Evolutionary conservation across 2,888 invertebrate genomes (phyloP).

Genomic region (Lepidochrysops patricia): DNA sequence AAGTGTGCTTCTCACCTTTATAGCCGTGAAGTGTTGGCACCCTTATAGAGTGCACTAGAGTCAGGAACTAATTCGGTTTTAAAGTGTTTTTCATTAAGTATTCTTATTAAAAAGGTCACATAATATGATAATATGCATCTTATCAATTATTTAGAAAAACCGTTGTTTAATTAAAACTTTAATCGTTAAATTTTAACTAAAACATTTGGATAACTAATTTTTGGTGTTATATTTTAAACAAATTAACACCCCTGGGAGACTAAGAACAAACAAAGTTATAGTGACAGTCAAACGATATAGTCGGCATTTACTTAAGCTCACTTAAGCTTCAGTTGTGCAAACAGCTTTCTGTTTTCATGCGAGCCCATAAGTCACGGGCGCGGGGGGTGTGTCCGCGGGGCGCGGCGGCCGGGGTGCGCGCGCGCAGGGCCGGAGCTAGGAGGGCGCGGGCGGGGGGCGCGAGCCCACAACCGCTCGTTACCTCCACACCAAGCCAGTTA

Average conservation of each 20-base stretch:
- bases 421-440: constrained; percentile 27
- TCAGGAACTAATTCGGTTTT: not conserved
- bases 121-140: too few species aligned
- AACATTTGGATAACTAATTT: too few species aligned
- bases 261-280: not conserved
- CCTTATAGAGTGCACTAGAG: not conserved
- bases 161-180: too few species aligned
- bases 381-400: constrained; percentile 21
- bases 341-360: constrained; percentile 18
- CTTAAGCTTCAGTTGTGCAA: constrained; percentile 2
- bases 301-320: not conserved
- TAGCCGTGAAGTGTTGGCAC: not conserved
- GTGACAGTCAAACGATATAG: not conserved
- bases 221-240: too few species aligned
- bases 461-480: constrained; percentile 75
- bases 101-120: too few species aligned
- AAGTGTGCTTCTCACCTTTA: not conserved
- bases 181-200: too few species aligned
- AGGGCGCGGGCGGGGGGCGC: constrained; percentile 49
- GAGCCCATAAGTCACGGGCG: constrained; percentile 63
- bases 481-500: constrained; percentile 74
- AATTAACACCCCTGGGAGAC: too few species aligned
- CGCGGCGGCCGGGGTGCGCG: constrained; percentile 40
- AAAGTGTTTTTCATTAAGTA: not conserved
- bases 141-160: too few species aligned